phyloP scores from a whole-genome alignment of 1,140 invertebrate genomes.

The Drosophila prosaltans region DNA sequence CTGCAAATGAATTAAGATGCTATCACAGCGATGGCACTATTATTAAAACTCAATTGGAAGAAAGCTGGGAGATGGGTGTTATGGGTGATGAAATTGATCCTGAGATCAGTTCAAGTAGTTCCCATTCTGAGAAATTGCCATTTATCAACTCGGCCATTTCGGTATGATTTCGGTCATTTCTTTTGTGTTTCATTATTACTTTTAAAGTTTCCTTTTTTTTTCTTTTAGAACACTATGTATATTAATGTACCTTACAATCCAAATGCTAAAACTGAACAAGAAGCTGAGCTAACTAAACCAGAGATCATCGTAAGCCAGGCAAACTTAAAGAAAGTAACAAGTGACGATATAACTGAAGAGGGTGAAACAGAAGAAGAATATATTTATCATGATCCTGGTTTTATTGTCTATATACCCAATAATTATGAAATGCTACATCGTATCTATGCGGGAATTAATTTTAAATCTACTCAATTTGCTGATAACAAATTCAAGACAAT shows the following conservation, averaged over 20 bases:
- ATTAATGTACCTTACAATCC: constrained; percentile 32
- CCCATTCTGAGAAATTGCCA: constrained; percentile 26
- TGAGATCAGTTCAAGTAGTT: constrained; percentile 65
- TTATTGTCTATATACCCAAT: constrained; percentile 31
- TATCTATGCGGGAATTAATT: constrained; percentile 44
- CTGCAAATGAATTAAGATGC: constrained; percentile 44
- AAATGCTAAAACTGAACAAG: no score
- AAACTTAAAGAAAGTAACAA: not conserved
- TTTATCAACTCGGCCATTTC: not conserved
- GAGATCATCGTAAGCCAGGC: no score
- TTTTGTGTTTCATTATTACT: not conserved
- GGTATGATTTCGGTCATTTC: not conserved
- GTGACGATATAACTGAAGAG: constrained; percentile 1
- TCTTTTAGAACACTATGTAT: constrained; percentile 12
- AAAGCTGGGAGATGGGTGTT: constrained; percentile 37
- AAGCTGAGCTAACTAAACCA: no score
- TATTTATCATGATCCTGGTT: constrained; percentile 29
- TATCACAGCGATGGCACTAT: constrained; percentile 72
- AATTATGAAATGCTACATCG: constrained; percentile 40
- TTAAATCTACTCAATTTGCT: constrained; percentile 28
- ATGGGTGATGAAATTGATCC: constrained; percentile 50
- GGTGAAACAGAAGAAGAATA: constrained; percentile 35
- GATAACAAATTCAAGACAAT: constrained; percentile 18
- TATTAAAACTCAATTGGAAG: constrained; percentile 37
- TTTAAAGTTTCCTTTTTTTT: not conserved